These are phyloP conservation scores for Ephialtes manifestator DNA, from an alignment of 2,888 invertebrate species.

Conservation along the genomic window DNA sequence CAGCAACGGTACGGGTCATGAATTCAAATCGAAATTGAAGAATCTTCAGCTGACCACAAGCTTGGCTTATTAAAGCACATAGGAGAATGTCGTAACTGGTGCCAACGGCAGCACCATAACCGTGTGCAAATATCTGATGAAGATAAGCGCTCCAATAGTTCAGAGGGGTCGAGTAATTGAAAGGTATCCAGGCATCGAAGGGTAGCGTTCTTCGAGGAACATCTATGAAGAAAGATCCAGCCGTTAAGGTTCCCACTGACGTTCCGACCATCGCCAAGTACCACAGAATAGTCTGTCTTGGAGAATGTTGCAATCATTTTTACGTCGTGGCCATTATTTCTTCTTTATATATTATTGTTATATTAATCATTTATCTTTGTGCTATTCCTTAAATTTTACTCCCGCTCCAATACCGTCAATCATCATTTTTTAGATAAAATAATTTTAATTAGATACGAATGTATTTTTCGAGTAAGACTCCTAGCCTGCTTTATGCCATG, in stretches of 20 bases:
- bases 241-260: constrained; percentile 8
- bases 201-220: constrained; percentile 20
- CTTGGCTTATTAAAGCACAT: constrained; percentile 28
- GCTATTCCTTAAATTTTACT: too few species aligned
- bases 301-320: neutral
- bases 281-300: constrained; percentile 3
- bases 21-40: constrained; percentile 29
- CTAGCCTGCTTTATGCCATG: too few species aligned
- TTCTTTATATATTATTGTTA: too few species aligned
- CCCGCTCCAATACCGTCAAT: too few species aligned
- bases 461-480: too few species aligned
- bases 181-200: constrained; percentile 45
- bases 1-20: neutral
- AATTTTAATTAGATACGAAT: too few species aligned
- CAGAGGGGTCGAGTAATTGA: constrained; percentile 1
- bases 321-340: too few species aligned
- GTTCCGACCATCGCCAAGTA: neutral
- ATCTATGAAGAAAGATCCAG: constrained; percentile 6
- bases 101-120: constrained; percentile 11
- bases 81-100: constrained; percentile 15
- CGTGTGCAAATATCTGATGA: constrained; percentile 34
- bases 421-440: too few species aligned
- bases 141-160: constrained; percentile 33
- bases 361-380: too few species aligned
- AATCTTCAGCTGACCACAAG: constrained; percentile 19